phyloP scores from a whole-genome alignment of 2,797 vertebrate species.

The Leptodactylus fallax region DNA sequence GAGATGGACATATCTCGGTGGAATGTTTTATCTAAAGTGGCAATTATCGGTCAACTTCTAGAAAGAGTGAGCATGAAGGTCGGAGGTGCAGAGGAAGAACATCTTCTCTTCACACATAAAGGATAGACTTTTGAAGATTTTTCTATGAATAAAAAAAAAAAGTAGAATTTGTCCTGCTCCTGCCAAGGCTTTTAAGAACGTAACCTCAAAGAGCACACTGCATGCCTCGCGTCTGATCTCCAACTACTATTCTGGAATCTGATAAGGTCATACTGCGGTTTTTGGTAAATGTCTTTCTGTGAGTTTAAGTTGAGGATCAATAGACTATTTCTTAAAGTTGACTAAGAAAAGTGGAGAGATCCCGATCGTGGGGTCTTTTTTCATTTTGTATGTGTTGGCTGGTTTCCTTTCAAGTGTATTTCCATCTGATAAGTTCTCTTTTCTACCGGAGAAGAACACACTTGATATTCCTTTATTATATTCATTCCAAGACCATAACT shows the following conservation, averaged over 20 bases:
- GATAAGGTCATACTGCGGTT: constrained; percentile 49
- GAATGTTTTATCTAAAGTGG: constrained; percentile 29
- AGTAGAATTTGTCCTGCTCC: neutral
- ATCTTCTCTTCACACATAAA: constrained; percentile 25
- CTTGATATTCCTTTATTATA: constrained; percentile 48
- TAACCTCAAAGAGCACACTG: constrained; percentile 40
- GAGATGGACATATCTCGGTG: neutral
- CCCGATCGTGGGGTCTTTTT: neutral
- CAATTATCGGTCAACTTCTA: constrained; percentile 26
- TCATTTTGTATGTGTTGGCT: constrained; percentile 24
- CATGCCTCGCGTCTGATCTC: constrained; percentile 40
- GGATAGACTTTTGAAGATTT: constrained; percentile 38
- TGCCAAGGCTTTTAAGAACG: constrained; percentile 39
- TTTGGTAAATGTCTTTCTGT: constrained; percentile 20
- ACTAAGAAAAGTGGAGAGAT: constrained; percentile 24
- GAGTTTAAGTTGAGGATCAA: constrained; percentile 46
- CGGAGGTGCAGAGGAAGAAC: neutral
- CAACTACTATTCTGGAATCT: constrained; percentile 41
- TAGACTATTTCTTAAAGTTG: constrained; percentile 32
- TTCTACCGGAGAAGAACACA: constrained; percentile 47
- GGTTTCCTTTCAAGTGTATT: constrained; percentile 32
- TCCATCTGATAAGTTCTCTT: constrained; percentile 55
- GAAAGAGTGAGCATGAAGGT: neutral
- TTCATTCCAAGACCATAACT: constrained; percentile 46
- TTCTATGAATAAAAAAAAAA: constrained; percentile 4